Evolutionary conservation across 1,140 invertebrate species (phyloP), one percentile per base, ranked within the genome.

Genomic region (Cotesia glomerata): DNA sequence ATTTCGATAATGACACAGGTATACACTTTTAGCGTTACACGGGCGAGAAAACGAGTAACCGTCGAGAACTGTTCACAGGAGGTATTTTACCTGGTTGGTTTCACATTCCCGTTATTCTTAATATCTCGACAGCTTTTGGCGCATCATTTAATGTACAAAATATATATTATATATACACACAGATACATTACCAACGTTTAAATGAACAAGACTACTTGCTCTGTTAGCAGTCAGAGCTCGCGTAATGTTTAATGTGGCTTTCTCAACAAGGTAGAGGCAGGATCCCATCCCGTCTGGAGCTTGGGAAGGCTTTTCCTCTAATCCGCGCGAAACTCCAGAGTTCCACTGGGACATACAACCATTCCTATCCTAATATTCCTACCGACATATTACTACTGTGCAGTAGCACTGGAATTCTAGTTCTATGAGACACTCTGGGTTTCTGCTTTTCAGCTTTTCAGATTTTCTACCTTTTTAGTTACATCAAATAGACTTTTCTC

Each of bases 181-280:
- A 45, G 5, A 45, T 8, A 45, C 39, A 11, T 45, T 45, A 45
- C 39, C 7, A 9, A 45, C 11, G 39, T 45, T 45, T 9, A 45
- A 45, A 45, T 45, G 8, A 9, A 45, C 39, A 7, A 45, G 39
- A 64, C 39, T 34, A 49, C 26, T 64, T 64, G 62, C 36, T 8
- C 39, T 64, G 62, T 64, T 64, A 64, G 26, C 26, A 26, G 35
- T 49, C 62, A 11, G 39, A 11, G 35, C 14, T 36, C n/a, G 62
- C 34, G 62, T 64, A 64, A 64, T 64, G 14, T 64, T 34, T 64
- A 64, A 64, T 64, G 62, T 64, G 62, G 62, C 62, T 64, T 64
- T 64, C 7, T 4, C 62, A 64, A 64, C 62, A 64, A 45, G 39
- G 62, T 26, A 26, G 26, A 26, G 26, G 26, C 26, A 26, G 26